A percentile compares a stretch with the other conserved stretches of the same genome.
phyloP scores from a whole-genome alignment of 2,113 vertebrate genomes.

The Elephantulus edwardii region DNA sequence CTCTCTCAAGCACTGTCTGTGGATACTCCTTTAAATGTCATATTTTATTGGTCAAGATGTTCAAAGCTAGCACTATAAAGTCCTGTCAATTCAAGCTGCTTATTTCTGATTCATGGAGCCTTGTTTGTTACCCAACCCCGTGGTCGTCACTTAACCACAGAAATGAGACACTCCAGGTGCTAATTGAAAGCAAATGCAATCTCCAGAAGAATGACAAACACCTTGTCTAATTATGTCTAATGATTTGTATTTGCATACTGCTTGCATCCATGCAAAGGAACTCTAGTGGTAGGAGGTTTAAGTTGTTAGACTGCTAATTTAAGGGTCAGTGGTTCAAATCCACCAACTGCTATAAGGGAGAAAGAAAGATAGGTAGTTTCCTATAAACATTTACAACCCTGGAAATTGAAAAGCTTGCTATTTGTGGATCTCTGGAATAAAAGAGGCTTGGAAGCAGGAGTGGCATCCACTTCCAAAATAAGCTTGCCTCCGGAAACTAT shows the following conservation, averaged over 20 bases:
- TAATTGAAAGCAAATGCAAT: neutral
- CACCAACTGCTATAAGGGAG: no score
- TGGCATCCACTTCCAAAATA: no score
- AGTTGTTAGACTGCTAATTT: no score
- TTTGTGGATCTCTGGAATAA: no score
- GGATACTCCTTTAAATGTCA: neutral
- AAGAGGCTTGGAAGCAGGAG: no score
- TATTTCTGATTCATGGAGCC: rapidly evolving
- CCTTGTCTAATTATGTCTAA: neutral
- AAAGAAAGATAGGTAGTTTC: no score
- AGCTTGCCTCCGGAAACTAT: no score
- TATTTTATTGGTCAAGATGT: neutral
- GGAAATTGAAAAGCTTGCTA: no score
- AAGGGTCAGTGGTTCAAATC: no score
- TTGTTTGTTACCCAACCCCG: neutral
- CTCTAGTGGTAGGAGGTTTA: no score
- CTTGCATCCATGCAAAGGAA: neutral
- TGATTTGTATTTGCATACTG: neutral
- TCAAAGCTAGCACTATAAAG: rapidly evolving
- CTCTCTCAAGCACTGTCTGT: neutral
- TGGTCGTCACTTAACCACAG: neutral
- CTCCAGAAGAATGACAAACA: constrained; percentile 4
- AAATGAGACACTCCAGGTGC: neutral
- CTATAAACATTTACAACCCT: no score
- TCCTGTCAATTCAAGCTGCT: neutral